Conservation (phyloP, 2,797 vertebrate genomes). For the Coluber constrictor region DNA sequence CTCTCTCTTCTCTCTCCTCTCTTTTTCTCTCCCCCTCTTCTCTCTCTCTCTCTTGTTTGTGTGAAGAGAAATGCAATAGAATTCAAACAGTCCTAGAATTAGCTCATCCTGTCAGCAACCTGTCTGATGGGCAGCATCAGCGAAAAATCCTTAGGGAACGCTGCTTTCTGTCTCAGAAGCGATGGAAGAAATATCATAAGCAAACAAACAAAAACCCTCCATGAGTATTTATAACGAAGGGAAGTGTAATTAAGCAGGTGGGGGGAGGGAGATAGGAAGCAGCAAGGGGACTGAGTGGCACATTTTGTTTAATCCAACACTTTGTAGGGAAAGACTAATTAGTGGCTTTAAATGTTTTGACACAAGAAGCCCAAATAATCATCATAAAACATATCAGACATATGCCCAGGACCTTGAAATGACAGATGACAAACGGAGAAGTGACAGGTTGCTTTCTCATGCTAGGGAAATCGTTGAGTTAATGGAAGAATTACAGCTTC, state of each 20-base stretch:
- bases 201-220: accelerated
- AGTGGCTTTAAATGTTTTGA: slow-evolving; percentile 73
- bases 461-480: slow-evolving; percentile 70
- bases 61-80: neutral
- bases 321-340: slow-evolving; percentile 71
- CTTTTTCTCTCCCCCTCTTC: neutral
- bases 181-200: accelerated
- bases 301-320: slow-evolving; percentile 68
- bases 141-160: neutral
- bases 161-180: accelerated
- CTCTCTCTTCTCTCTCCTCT: accelerated
- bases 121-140: neutral
- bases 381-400: slow-evolving; percentile 74
- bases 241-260: slow-evolving; percentile 22
- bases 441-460: slow-evolving; percentile 72
- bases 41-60: neutral
- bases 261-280: slow-evolving; percentile 13
- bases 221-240: neutral
- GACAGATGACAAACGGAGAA: slow-evolving; percentile 79
- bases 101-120: neutral
- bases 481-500: slow-evolving; percentile 80
- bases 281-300: slow-evolving; percentile 8
- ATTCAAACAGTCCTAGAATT: neutral
- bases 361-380: slow-evolving; percentile 64
- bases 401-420: slow-evolving; percentile 75